Percentiles rank a stretch among this genome's conserved stretches.
phyloP scores from a whole-genome alignment of 1,140 invertebrate genomes.

The Caenorhabditis latens region DNA sequence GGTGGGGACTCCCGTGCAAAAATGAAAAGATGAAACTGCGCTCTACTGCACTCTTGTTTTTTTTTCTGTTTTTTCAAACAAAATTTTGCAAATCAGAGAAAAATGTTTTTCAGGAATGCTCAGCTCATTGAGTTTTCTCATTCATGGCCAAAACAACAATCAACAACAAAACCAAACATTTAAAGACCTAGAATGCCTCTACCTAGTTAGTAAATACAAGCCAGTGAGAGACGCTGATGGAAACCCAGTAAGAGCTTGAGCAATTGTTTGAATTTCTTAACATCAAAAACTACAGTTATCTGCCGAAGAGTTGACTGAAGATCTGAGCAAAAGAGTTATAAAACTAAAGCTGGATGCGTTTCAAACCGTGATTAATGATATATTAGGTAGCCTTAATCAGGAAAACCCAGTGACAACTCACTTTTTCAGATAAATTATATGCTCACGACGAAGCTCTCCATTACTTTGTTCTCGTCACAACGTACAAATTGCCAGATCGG shows the following conservation, averaged over 20 bases:
- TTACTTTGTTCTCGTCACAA: constrained; percentile 28
- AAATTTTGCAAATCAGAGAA: neutral
- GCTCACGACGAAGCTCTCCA: neutral
- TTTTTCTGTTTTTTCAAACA: neutral
- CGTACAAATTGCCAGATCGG: neutral
- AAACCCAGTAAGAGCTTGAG: neutral
- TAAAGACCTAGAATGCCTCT: neutral
- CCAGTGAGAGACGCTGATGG: neutral
- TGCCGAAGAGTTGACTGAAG: neutral
- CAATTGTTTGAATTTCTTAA: neutral
- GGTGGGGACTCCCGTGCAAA: too few relatives aligned
- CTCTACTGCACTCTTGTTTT: neutral
- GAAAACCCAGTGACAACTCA: too few relatives aligned
- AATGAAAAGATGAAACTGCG: neutral
- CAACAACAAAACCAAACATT: neutral
- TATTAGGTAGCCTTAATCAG: neutral
- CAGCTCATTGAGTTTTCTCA: constrained; percentile 17
- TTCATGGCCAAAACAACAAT: neutral
- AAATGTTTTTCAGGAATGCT: constrained; percentile 22
- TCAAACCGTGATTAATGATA: neutral
- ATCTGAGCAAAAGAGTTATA: neutral
- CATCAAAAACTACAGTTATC: neutral
- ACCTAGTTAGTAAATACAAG: neutral
- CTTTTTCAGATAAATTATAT: neutral
- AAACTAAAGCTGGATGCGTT: neutral